Percentiles rank a stretch among this genome's conserved stretches.
phyloP scores from a whole-genome alignment of 2,113 vertebrate species.

The Monopterus albus region DNA sequence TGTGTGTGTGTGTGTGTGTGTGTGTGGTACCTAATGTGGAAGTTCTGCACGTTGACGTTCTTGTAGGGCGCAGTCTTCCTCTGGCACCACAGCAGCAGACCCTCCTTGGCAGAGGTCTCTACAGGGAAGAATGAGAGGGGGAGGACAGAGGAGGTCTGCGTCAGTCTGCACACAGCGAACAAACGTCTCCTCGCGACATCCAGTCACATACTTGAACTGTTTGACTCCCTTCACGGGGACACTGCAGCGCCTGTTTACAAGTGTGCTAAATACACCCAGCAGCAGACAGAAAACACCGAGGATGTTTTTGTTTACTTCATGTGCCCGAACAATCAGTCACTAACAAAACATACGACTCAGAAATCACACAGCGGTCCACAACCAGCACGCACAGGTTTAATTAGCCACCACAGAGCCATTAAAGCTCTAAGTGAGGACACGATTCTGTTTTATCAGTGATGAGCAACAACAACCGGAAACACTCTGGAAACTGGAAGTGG shows the following conservation, averaged over 20 bases:
- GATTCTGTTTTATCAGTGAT: neutral
- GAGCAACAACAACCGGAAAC: neutral
- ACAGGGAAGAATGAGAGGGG: constrained; percentile 32
- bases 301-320: constrained; percentile 34
- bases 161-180: neutral
- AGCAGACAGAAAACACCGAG: neutral
- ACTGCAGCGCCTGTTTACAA: neutral
- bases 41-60: constrained; percentile 98
- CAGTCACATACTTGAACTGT: neutral
- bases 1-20: neutral
- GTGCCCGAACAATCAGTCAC: neutral
- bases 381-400: constrained; percentile 23
- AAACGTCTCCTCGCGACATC: neutral
- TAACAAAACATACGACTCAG: neutral
- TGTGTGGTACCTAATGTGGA: constrained; percentile 90
- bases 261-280: neutral
- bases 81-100: constrained; percentile 95
- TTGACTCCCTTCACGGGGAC: neutral
- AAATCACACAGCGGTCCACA: neutral
- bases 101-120: constrained; percentile 98
- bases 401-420: neutral
- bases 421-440: neutral
- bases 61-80: constrained; percentile 96
- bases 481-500: neutral
- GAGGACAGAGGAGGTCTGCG: too few species aligned